phyloP scores from a whole-genome alignment of 2,888 invertebrate species.

The Epistrophe grossulariae region DNA sequence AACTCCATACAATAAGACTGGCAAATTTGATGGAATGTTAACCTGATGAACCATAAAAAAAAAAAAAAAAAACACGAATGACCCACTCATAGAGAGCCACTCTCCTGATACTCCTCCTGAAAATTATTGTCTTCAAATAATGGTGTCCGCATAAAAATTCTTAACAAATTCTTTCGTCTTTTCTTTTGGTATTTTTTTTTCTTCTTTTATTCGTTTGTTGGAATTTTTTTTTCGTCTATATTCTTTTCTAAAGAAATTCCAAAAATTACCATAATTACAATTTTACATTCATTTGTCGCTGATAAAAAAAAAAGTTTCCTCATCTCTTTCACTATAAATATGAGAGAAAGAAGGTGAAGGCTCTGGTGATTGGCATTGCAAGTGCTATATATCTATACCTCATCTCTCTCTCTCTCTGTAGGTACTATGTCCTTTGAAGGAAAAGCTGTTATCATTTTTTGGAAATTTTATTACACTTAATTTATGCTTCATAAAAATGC shows the following conservation, averaged over 20 bases:
- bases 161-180: slow-evolving; percentile 59
- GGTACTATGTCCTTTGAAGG: neutral
- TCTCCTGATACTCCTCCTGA: slow-evolving; percentile 40
- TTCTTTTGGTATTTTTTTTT: neutral
- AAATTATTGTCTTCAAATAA: slow-evolving; percentile 58
- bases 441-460: slow-evolving; percentile 67
- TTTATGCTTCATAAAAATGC: slow-evolving; percentile 74
- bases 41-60: slow-evolving; percentile 64
- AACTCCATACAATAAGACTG: slow-evolving; percentile 60
- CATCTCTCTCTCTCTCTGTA: neutral
- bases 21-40: slow-evolving; percentile 73
- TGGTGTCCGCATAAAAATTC: slow-evolving; percentile 72
- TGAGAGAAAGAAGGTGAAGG: neutral
- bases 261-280: slow-evolving; percentile 75
- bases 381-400: neutral
- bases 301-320: slow-evolving; percentile 70
- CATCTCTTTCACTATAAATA: slow-evolving; percentile 37
- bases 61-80: neutral
- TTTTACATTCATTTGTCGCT: slow-evolving; percentile 74
- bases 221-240: neutral
- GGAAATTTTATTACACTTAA: slow-evolving; percentile 73
- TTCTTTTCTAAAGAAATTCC: slow-evolving; percentile 23
- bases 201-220: neutral
- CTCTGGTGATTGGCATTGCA: neutral
- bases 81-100: neutral